These are phyloP conservation scores for Nudaria mundana DNA, from an alignment of 2,888 invertebrate genomes.

Conservation along the genomic window DNA sequence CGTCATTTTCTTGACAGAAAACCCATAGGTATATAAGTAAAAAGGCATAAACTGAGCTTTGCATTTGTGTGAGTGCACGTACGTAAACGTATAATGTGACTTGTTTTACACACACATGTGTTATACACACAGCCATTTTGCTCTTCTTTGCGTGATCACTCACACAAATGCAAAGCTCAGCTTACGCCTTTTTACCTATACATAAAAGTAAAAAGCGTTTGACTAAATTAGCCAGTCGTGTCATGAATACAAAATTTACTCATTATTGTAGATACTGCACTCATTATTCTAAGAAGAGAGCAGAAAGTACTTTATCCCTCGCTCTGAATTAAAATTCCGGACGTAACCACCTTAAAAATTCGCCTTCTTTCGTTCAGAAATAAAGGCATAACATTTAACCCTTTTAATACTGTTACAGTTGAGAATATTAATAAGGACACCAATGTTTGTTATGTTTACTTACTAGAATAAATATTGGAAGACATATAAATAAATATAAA, in stretches of 20 bases:
- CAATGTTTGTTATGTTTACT: slow-evolving; percentile 17
- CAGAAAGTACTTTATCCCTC: slow-evolving; percentile 43
- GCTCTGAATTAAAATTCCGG: slow-evolving; percentile 49
- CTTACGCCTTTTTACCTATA: too few species aligned
- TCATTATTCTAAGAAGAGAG: slow-evolving; percentile 44
- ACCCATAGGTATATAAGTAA: too few species aligned
- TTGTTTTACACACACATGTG: too few species aligned
- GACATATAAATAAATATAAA: too few species aligned
- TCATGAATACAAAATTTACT: slow-evolving; percentile 32
- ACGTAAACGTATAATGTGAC: too few species aligned
- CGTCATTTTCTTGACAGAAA: too few species aligned
- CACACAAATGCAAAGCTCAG: too few species aligned
- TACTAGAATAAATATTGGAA: slow-evolving; percentile 5
- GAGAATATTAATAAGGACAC: slow-evolving; percentile 46
- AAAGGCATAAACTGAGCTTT: too few species aligned
- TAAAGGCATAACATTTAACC: slow-evolving; percentile 53
- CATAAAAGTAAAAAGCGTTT: slow-evolving; percentile 18
- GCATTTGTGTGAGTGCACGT: too few species aligned
- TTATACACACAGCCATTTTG: too few species aligned
- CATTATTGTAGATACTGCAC: slow-evolving; percentile 35
- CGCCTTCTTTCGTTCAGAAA: slow-evolving; percentile 44
- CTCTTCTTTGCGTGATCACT: too few species aligned
- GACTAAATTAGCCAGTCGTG: slow-evolving; percentile 28
- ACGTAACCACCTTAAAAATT: slow-evolving; percentile 45
- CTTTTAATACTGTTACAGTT: slow-evolving; percentile 45